phyloP scores from a whole-genome alignment of 2,888 invertebrate species.

The Ashinkailepas kermadecensis region DNA sequence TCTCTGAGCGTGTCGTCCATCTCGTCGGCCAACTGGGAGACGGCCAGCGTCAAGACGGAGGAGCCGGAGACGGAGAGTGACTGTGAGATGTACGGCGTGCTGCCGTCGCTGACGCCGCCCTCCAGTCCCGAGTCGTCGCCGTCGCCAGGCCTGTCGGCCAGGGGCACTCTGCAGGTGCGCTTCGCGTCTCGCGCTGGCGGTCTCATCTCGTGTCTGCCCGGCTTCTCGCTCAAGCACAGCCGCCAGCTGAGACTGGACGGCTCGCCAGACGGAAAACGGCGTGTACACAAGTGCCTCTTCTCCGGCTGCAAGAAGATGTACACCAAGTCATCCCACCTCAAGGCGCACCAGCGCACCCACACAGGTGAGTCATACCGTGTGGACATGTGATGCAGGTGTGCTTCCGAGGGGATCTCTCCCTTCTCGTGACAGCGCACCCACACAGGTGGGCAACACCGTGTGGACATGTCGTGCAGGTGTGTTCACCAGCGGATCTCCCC shows the following conservation, averaged over 20 bases:
- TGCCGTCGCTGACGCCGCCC: slow-evolving; percentile 56
- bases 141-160: slow-evolving; percentile 25
- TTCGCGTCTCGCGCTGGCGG: slow-evolving; percentile 31
- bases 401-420: too few relatives aligned
- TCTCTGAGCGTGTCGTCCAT: slow-evolving; percentile 6
- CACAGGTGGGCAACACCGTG: slow-evolving; percentile 27
- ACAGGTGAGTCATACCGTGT: slow-evolving; percentile 26
- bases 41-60: slow-evolving; percentile 11
- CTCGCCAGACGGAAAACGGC: slow-evolving; percentile 68
- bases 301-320: slow-evolving; percentile 38
- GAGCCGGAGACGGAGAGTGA: not conserved
- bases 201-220: slow-evolving; percentile 31
- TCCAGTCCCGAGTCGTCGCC: slow-evolving; percentile 59
- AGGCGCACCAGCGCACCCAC: slow-evolving; percentile 32
- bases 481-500: too few relatives aligned
- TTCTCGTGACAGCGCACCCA: slow-evolving; percentile 28
- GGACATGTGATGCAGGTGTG: too few relatives aligned
- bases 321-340: slow-evolving; percentile 32
- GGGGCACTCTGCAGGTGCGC: slow-evolving; percentile 13
- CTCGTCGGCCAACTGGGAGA: slow-evolving; percentile 23
- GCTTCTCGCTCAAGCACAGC: slow-evolving; percentile 41
- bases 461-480: too few relatives aligned
- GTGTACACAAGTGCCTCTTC: slow-evolving; percentile 91
- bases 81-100: not conserved
- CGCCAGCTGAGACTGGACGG: slow-evolving; percentile 60